phyloP scores from a whole-genome alignment of 2,113 vertebrate species.

The Colinus virginianus region DNA sequence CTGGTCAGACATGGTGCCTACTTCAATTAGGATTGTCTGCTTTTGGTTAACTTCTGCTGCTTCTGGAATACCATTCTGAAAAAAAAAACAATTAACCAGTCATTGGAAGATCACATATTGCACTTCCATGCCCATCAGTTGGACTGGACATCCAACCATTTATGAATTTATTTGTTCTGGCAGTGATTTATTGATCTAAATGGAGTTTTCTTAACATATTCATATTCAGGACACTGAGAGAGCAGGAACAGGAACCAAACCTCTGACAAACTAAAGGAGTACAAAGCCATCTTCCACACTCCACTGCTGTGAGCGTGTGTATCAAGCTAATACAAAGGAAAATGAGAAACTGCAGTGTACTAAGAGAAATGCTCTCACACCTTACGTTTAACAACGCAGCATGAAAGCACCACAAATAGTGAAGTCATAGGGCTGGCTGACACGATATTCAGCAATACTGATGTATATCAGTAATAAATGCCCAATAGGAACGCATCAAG shows the following conservation, averaged over 20 bases:
- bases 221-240: neutral
- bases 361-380: neutral
- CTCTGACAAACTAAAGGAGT: neutral
- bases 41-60: conserved; percentile 11
- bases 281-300: neutral
- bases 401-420: neutral
- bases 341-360: neutral
- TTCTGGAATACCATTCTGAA: neutral
- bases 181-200: neutral
- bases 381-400: neutral
- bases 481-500: neutral
- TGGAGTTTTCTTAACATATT: neutral
- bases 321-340: neutral
- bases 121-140: neutral
- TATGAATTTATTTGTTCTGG: neutral
- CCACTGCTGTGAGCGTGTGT: neutral
- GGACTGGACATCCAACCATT: neutral
- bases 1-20: neutral
- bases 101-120: neutral
- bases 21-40: neutral
- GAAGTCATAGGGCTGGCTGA: neutral
- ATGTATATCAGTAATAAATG: neutral
- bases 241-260: neutral
- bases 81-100: neutral
- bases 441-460: neutral